A percentile compares a stretch with the other conserved stretches of the same genome.
These are phyloP conservation scores for Acanthochromis polyacanthus DNA, from an alignment of 2,113 vertebrate species.

Conservation along the genomic window DNA sequence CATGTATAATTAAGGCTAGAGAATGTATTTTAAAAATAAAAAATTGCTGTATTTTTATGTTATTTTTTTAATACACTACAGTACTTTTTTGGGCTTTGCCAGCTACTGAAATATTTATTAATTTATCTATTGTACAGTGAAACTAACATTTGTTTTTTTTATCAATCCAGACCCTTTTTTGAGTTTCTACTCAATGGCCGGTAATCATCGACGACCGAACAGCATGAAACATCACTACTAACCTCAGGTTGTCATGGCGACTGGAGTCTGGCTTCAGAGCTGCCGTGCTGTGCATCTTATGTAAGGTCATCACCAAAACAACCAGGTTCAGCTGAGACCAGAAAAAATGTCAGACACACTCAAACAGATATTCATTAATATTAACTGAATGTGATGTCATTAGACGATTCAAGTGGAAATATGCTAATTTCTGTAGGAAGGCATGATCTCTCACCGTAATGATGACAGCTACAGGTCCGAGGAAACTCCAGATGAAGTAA, in stretches of 20 bases:
- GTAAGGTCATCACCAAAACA: conserved; percentile 93
- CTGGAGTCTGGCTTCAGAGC: conserved; percentile 95
- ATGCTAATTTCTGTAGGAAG: not conserved
- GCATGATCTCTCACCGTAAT: conserved; percentile 87
- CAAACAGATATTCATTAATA: not conserved
- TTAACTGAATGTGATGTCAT: not conserved
- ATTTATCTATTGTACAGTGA: no score
- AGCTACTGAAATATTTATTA: no score
- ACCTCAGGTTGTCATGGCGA: conserved; percentile 95
- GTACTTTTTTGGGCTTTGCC: no score
- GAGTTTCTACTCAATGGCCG: not conserved
- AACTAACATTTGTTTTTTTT: not conserved
- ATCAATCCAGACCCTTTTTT: not conserved
- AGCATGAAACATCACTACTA: conserved; percentile 50
- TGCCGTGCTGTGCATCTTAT: conserved; percentile 92
- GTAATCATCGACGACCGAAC: conserved; percentile 8
- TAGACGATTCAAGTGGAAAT: not conserved
- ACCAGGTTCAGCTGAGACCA: conserved; percentile 89
- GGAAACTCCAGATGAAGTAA: conserved; percentile 96
- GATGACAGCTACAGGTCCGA: conserved; percentile 90
- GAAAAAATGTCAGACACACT: conserved; percentile 17
- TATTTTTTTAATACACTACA: no score
- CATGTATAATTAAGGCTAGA: no score
- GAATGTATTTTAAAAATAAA: no score
- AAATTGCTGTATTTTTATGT: no score